Base-by-base conservation (phyloP, 2,113 vertebrate species). In the Turdus rufiventris region DNA sequence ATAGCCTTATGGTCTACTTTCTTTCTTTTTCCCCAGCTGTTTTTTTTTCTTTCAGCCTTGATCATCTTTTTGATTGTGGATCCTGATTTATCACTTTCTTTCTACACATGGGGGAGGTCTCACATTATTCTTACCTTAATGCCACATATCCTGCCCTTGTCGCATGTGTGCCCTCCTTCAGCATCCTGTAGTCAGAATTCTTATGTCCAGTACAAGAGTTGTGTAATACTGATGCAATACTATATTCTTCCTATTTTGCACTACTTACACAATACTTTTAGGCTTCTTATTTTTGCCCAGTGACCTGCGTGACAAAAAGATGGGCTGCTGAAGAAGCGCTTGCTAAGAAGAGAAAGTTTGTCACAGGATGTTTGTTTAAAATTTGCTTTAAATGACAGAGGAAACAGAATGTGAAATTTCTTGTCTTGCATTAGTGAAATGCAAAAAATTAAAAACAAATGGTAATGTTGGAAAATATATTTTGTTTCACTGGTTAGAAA, bases 21-120 rank as follows among this genome's bases (percentile, higher is more conserved):
- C n/a, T 40, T 38, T 6, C 1, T 9, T 8, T 15, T 2, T 3
- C 58, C 5, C 10, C 2, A 36, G 33, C 4, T 38, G 14, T 19
- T 17, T 45, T 28, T n/a, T 19, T 38, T 36, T 42, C 20, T 62
- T 79, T 48, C 3, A 0, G 1, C n/a, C 18, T 71, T 75, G 28
- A 43, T 78, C 5, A 24, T 62, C 31, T 60, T 56, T 81, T 89
- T 58, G 20, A 14, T 61, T 51, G 40, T 20, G 6, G 78, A 19
- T 57, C 18, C 25, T 66, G 43, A 19, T 90, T 45, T 63, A 6
- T 82, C 9, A 20, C 8, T 85, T 79, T 7, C 23, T 60, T 13
- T 34, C 12, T 58, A 24, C 6, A 23, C 2, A 0, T 38, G 2
- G 8, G 9, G 9, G 8, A 77, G 3, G 2, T 79, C 36, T 70